Percentiles rank a stretch among this genome's conserved stretches.
Conservation (phyloP, 2,113 vertebrate genomes). For the Drymodes brunneopygia region DNA sequence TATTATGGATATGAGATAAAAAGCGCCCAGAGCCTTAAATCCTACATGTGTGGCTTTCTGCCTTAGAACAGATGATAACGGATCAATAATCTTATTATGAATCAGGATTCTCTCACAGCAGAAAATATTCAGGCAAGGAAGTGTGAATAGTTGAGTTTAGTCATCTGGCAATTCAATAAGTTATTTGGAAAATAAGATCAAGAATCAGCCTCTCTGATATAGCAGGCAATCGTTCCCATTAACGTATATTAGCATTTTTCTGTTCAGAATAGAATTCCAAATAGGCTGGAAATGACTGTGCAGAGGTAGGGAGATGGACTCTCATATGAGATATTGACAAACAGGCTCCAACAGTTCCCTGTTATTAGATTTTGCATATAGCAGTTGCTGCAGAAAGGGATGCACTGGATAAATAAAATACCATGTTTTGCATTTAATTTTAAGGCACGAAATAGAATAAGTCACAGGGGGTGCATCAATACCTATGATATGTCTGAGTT, state of each 20-base stretch:
- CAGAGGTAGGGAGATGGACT: slow-evolving; percentile 10
- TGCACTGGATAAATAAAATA: slow-evolving; percentile 42
- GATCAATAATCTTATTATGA: slow-evolving; percentile 54
- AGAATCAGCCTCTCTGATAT: background rate
- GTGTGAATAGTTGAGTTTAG: background rate
- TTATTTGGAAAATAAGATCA: slow-evolving; percentile 41
- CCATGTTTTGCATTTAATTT: slow-evolving; percentile 54
- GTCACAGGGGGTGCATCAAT: slow-evolving; percentile 39
- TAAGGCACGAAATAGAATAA: slow-evolving; percentile 39
- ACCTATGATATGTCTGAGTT: background rate
- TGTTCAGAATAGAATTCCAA: slow-evolving; percentile 49
- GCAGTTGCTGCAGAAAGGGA: background rate
- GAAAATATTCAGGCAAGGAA: background rate
- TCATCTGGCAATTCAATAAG: slow-evolving; percentile 30
- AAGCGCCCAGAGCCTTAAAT: slow-evolving; percentile 13
- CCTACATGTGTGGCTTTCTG: background rate
- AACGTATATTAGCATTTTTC: slow-evolving; percentile 57
- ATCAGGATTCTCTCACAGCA: background rate
- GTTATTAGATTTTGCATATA: slow-evolving; percentile 35
- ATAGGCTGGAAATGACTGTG: slow-evolving; percentile 38
- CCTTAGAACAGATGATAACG: slow-evolving; percentile 16
- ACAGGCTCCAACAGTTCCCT: background rate
- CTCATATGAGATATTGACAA: slow-evolving; percentile 22
- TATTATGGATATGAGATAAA: slow-evolving; percentile 47
- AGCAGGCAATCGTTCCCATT: slow-evolving; percentile 27